These are phyloP conservation scores for Pogoniulus pusillus DNA, from an alignment of 2,797 vertebrate genomes.

Conservation along the genomic window DNA sequence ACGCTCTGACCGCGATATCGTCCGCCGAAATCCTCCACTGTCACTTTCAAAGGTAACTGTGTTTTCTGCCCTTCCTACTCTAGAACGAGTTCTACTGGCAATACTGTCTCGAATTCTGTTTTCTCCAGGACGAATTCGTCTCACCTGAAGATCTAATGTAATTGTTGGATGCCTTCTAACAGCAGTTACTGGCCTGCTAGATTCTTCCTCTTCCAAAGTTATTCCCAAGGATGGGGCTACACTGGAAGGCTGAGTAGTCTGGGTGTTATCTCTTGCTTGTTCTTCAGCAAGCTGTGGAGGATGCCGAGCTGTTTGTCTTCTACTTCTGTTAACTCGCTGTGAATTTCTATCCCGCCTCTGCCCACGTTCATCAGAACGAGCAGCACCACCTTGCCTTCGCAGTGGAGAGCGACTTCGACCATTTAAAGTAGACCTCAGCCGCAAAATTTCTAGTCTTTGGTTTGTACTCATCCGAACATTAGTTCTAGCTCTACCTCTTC, in stretches of 20 bases:
- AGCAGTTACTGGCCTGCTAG: constrained; percentile 51
- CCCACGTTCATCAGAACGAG: neutral
- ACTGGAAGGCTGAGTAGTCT: constrained; percentile 61
- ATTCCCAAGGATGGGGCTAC: constrained; percentile 78
- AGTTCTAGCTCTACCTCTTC: constrained; percentile 86
- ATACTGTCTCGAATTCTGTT: constrained; percentile 92
- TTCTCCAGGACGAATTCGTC: constrained; percentile 90
- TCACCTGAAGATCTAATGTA: constrained; percentile 92
- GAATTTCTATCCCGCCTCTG: constrained; percentile 52
- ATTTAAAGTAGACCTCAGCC: constrained; percentile 76
- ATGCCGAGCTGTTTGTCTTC: constrained; percentile 49
- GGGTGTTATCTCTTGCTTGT: constrained; percentile 49
- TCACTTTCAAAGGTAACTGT: constrained; percentile 90
- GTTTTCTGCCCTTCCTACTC: constrained; percentile 87
- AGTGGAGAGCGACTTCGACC: constrained; percentile 90
- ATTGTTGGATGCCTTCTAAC: constrained; percentile 89
- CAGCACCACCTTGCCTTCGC: constrained; percentile 59
- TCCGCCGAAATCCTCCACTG: constrained; percentile 89
- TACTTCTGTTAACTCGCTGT: constrained; percentile 44
- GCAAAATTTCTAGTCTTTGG: constrained; percentile 76
- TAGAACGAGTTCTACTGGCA: constrained; percentile 91
- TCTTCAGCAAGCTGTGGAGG: constrained; percentile 70
- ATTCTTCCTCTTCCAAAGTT: constrained; percentile 81
- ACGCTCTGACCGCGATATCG: constrained; percentile 89
- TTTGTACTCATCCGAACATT: constrained; percentile 79